Percentiles rank a stretch among this genome's conserved stretches.
These are phyloP conservation scores for Drosophila obscura DNA, from an alignment of 1,140 invertebrate species.

Conservation along the genomic window DNA sequence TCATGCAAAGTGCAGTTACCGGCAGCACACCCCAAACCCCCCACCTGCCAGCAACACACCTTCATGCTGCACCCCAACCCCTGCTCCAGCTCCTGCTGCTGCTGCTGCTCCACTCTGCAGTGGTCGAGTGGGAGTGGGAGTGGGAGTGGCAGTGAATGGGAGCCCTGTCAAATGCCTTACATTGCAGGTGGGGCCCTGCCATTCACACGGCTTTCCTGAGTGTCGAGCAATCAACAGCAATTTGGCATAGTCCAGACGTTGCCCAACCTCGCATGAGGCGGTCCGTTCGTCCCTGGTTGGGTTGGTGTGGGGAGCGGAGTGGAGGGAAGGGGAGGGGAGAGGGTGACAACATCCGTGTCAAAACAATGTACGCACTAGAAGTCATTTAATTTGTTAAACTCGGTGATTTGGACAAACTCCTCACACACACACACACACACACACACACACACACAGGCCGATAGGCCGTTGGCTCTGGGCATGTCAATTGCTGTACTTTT, in stretches of 20 bases:
- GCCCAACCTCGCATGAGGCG: conserved; percentile 14
- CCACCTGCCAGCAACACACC: no score
- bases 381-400: conserved; percentile 84
- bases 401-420: conserved; percentile 74
- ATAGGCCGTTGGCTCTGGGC: background rate
- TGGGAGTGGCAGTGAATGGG: no score
- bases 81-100: no score
- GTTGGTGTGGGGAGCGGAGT: background rate
- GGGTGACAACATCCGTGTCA: conserved; percentile 69
- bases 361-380: conserved; percentile 83
- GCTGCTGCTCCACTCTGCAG: no score
- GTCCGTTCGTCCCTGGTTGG: background rate
- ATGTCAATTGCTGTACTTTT: conserved; percentile 37
- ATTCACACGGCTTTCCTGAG: background rate
- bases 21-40: background rate
- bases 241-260: conserved; percentile 72
- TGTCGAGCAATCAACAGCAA: conserved; percentile 79
- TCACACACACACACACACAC: background rate
- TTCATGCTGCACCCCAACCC: no score
- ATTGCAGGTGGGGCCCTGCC: conserved; percentile 47
- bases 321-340: background rate
- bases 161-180: conserved; percentile 46
- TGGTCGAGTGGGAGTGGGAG: no score
- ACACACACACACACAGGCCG: background rate
- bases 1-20: conserved; percentile 51